Conservation (phyloP, 2,888 invertebrate species). For the Morinoia aosen region DNA sequence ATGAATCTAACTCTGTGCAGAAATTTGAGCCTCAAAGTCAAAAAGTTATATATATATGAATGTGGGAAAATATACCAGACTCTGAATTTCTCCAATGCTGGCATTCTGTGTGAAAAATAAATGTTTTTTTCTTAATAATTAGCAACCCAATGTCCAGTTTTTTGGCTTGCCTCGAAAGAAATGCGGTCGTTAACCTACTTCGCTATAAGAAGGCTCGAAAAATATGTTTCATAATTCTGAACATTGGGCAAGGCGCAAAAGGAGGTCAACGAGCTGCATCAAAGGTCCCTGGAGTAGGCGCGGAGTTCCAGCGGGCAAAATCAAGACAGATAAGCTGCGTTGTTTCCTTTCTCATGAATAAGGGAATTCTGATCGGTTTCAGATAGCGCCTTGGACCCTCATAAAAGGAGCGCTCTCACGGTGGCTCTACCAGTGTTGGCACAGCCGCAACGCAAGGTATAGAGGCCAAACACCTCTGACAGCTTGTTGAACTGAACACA, state of each 20-base stretch:
- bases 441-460: background rate
- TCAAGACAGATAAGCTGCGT: conserved; percentile 13
- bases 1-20: no score
- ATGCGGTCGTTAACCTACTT: background rate
- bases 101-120: no score
- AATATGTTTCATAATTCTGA: background rate
- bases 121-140: background rate
- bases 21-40: no score
- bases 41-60: no score
- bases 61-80: no score
- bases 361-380: background rate
- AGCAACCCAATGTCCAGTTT: background rate
- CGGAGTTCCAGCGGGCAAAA: background rate
- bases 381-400: background rate
- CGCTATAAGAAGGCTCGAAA: background rate
- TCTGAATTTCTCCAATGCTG: no score
- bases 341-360: conserved; percentile 12
- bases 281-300: background rate
- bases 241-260: background rate
- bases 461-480: background rate
- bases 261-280: background rate
- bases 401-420: background rate
- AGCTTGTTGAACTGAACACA: background rate
- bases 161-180: background rate
- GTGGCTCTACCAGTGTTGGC: background rate